These are phyloP conservation scores for Phymatocera aterrima DNA, from an alignment of 2,888 invertebrate genomes.

Conservation along the genomic window DNA sequence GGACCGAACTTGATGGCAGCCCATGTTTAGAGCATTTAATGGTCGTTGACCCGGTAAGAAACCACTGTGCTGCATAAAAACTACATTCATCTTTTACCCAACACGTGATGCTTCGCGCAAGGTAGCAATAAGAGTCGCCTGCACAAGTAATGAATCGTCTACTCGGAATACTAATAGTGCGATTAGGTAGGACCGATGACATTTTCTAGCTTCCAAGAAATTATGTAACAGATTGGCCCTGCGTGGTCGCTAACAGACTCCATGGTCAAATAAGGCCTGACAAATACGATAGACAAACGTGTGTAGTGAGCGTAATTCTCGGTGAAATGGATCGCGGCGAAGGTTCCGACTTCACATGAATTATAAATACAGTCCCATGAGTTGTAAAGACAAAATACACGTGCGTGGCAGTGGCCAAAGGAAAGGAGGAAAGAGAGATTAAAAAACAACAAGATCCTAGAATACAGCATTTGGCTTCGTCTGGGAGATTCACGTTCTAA, in stretches of 20 bases:
- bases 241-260: not conserved
- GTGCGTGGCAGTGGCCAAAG: not conserved
- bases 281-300: constrained; percentile 16
- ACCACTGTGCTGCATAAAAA: constrained; percentile 42
- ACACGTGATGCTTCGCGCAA: constrained; percentile 39
- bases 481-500: constrained; percentile 23
- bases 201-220: constrained; percentile 38
- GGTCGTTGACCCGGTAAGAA: constrained; percentile 39
- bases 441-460: constrained; percentile 23
- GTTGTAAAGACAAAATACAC: constrained; percentile 1
- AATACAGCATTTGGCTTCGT: not conserved
- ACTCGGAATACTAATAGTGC: constrained; percentile 44
- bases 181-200: constrained; percentile 41
- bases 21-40: constrained; percentile 27
- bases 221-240: constrained; percentile 29
- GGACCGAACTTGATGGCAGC: constrained; percentile 1
- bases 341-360: constrained; percentile 14
- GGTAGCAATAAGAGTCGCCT: constrained; percentile 47
- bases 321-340: not conserved
- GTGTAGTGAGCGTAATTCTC: not conserved
- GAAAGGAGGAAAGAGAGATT: not conserved
- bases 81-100: constrained; percentile 42
- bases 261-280: not conserved
- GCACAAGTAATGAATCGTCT: constrained; percentile 45
- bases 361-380: constrained; percentile 10